Base-by-base conservation (phyloP, 2,797 vertebrate species). In the Gymnodraco acuticeps region DNA sequence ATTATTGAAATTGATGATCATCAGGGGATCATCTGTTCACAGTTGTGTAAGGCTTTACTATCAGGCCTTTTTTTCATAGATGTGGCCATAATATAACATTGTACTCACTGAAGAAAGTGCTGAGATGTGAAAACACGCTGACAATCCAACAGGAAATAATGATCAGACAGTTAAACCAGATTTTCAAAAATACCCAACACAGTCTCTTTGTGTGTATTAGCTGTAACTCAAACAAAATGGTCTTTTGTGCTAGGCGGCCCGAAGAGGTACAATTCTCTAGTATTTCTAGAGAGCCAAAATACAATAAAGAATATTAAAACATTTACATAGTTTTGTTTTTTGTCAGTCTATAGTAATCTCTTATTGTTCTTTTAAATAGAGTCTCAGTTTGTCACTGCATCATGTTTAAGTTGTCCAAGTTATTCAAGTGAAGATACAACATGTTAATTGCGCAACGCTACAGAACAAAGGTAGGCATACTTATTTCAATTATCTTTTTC, bases 1-100 rank as follows among this genome's bases (percentile, higher is more conserved):
- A 85, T 89, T 87, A 89, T 90, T 83, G 73, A 92, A 73, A 74
- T n/a, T 75, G 63, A 81, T 85, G 72, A 88, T 87, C 81, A 79
- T 75, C 69, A 48, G 72, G 62, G 64, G 62, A 80, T 33, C 41
- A 77, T n/a, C 48, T 61, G 53, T 54, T 16, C 47, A 31, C 16
- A 75, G 33, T 31, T 50, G 27, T 43, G 59, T 16, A 46, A 54
- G 17, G 1, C 17, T 72, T 62, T 14, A 6, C 47, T 43, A 66
- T 0, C 1, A 5, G 13, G 23, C 43, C 6, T 23, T 23, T 4
- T 59, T 63, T 68, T 47, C 3, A 11, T 9, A 38, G 5, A 19
- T 19, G 33, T 55, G 20, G 5, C 1, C 45, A 12, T 13, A 10
- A 47, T 11, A 3, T 10, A 41, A 47, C 43, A 14, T 3, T 50